phyloP scores from a whole-genome alignment of 2,113 vertebrate species.

The Lophochroa leadbeateri region DNA sequence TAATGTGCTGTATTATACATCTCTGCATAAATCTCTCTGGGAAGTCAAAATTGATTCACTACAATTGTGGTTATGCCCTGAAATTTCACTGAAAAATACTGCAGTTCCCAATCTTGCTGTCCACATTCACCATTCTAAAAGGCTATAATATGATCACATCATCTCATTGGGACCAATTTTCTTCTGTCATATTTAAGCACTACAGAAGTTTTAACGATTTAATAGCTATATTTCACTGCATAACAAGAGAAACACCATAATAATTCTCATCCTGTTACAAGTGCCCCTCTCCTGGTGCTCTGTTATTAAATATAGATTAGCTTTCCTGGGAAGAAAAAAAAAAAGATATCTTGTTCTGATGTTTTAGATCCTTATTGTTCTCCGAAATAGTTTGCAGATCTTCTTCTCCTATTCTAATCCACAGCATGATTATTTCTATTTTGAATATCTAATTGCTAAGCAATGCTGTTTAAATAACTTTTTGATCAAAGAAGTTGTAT shows the following conservation, averaged over 20 bases:
- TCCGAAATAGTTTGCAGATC: background rate
- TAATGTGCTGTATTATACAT: background rate
- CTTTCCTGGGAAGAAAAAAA: conserved; percentile 29
- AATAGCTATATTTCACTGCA: conserved; percentile 54
- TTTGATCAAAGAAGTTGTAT: background rate
- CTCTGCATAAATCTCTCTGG: conserved; percentile 25
- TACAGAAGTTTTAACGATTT: conserved; percentile 57
- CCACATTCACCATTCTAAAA: background rate
- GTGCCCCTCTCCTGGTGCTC: conserved; percentile 11
- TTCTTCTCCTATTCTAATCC: background rate
- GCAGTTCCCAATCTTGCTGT: conserved; percentile 9
- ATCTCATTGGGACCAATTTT: conserved; percentile 57
- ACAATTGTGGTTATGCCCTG: background rate
- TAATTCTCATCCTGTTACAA: conserved; percentile 44
- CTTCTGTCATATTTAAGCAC: conserved; percentile 57
- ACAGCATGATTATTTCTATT: background rate
- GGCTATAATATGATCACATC: conserved; percentile 38
- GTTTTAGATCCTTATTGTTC: background rate
- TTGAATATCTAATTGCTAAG: background rate
- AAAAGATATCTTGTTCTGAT: background rate
- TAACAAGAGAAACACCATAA: conserved; percentile 55
- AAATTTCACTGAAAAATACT: conserved; percentile 36
- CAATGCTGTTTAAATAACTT: background rate
- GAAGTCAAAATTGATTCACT: conserved; percentile 44
- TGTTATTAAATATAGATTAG: conserved; percentile 62